Base-by-base conservation (phyloP, 1,140 invertebrate species). In the Trichogramma pretiosum region DNA sequence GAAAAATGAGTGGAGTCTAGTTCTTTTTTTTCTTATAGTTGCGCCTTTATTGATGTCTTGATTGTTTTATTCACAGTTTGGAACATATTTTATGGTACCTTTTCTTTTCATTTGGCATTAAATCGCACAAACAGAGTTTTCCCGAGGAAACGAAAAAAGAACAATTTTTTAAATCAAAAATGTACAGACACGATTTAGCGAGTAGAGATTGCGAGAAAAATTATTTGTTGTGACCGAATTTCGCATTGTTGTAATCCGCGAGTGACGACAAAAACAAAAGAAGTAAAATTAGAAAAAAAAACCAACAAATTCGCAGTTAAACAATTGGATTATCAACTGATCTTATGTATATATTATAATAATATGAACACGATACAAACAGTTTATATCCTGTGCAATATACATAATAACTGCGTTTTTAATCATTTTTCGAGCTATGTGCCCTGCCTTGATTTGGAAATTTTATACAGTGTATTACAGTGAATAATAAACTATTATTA, bases 391-490 rank as follows among this genome's bases (percentile, higher is more conserved):
- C 38, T 46, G 49, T 51, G 44, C 43, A 51, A 51, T n/a, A n/a
- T n/a, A n/a, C n/a, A n/a, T n/a, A n/a, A n/a, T 51, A 51, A 51
- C 19, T 51, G 49, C 44, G 49, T 46, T 51, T 34, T n/a, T n/a
- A n/a, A n/a, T n/a, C n/a, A n/a, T n/a, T 51, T 33, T 46, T 41
- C 42, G 19, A 51, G 44, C 43, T 40, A 36, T 50, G 37, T 46
- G 48, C 37, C 42, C 48, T 45, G 42, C 48, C 38, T 51, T 51
- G 43, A 46, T 51, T 46, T 46, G 37, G 42, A 50, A 39, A 46
- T 51, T 51, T 51, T 46, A 51, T 51, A 51, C 44, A 46, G 44
- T 51, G 44, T 51, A 51, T 51, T 51, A 46, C 43, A 46, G 30
- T 51, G 23, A 51, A 51, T 42, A 51, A 51, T 46, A 46, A 51